Percentiles rank a stretch among this genome's conserved stretches.
Conservation (phyloP, 2,888 invertebrate species). For the Drosophila parthenogenetica region DNA sequence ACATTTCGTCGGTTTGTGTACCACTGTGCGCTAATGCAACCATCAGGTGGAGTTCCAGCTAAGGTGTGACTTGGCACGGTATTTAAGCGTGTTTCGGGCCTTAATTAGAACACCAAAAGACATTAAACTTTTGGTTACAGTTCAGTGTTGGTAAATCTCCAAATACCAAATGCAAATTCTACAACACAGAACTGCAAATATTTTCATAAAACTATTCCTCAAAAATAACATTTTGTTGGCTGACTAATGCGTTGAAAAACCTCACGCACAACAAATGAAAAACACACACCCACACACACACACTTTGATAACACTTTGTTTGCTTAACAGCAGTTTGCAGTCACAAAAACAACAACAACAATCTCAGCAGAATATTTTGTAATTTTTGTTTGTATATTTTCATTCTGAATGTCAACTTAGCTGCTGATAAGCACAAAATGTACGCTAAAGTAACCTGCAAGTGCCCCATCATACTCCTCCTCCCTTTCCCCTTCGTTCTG, state of each 20-base stretch:
- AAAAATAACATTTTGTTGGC: constrained; percentile 4
- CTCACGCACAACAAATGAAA: constrained; percentile 1
- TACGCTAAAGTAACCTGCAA: constrained; percentile 39
- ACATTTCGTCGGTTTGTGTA: background rate
- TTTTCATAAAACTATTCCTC: background rate
- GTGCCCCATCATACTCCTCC: background rate
- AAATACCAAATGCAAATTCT: constrained; percentile 26
- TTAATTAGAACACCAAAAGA: background rate
- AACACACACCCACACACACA: background rate
- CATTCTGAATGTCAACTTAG: constrained; percentile 73
- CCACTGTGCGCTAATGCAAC: constrained; percentile 32
- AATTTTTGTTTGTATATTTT: constrained; percentile 42
- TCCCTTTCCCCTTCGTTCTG: too few relatives aligned
- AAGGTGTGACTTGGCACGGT: constrained; percentile 12
- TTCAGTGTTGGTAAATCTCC: constrained; percentile 2
- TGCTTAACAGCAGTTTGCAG: constrained; percentile 9
- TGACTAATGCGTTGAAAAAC: constrained; percentile 33
- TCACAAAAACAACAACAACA: constrained; percentile 27
- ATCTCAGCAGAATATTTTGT: constrained; percentile 53
- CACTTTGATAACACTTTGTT: constrained; percentile 62
- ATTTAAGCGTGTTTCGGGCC: constrained; percentile 28
- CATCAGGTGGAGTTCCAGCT: constrained; percentile 4
- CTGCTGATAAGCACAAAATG: constrained; percentile 59
- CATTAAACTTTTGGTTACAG: constrained; percentile 7
- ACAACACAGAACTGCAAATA: constrained; percentile 26